Conservation (phyloP, 2,888 invertebrate species). For the Argyra leucocephala region DNA sequence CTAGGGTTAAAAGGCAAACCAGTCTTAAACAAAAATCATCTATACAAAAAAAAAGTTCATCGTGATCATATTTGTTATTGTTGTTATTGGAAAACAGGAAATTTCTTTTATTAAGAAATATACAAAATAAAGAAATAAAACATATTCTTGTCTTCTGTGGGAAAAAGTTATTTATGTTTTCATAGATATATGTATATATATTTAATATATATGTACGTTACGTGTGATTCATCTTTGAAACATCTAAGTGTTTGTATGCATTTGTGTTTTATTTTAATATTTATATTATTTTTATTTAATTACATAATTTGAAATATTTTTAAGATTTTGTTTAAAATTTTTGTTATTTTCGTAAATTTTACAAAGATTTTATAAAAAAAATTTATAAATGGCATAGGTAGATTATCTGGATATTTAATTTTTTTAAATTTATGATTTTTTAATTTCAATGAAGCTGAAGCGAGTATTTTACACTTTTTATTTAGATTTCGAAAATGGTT, state of each 20-base stretch:
- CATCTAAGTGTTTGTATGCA: conserved; percentile 20
- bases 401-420: too few relatives aligned
- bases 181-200: neutral
- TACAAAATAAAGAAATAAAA: neutral
- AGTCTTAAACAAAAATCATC: neutral
- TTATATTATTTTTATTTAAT: too few relatives aligned
- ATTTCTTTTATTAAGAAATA: neutral
- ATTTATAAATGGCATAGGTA: too few relatives aligned
- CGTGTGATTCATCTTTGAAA: neutral
- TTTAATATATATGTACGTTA: neutral
- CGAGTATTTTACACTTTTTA: too few relatives aligned
- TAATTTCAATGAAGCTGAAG: too few relatives aligned
- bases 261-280: conserved; percentile 24
- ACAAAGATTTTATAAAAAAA: too few relatives aligned
- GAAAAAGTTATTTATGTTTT: neutral
- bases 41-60: neutral
- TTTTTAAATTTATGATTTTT: too few relatives aligned
- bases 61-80: neutral
- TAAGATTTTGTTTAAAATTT: too few relatives aligned
- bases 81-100: neutral
- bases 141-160: neutral
- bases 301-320: too few relatives aligned
- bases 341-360: too few relatives aligned
- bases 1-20: neutral
- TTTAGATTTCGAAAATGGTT: too few relatives aligned